Evolutionary conservation across 23 tunicate genomes (phyloP), one percentile per base, ranked within the genome.

Genomic region (Trididemnum miniatum): DNA sequence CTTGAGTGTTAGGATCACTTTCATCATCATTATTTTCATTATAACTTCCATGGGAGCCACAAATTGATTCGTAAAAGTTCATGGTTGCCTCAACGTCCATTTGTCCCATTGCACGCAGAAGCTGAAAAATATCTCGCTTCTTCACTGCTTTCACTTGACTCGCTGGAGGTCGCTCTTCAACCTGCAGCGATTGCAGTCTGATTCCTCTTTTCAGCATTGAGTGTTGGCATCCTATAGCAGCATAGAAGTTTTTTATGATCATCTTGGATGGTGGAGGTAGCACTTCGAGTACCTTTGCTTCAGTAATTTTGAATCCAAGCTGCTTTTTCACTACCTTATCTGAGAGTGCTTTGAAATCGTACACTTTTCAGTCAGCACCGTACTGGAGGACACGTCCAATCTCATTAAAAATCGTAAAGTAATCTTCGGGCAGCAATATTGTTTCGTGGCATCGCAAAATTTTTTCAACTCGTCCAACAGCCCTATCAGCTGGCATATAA

Each of bases 401-500:
- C 32, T 69, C 38, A 32, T 69, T 69, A 34, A 69, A 69, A 69
- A 5, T 32, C 4, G 76, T 32, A n/a, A 69, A 69, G 23, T 31
- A 69, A 9, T 29, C 23, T 29, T 18, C 7, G 5, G 76, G 76
- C 36, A 32, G 5, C 39, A 69, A 69, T 29, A 69, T 69, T 69
- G 76, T 69, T 69, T 69, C 76, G 5, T 69, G 37, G 5, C 38
- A 2, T 69, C 76, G 18, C 23, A n/a, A 69, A 32, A 7, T 31
- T 69, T 69, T 69, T 69, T 69, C 76, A 36, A 69, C 76, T 69
- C 76, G 30, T 32, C 76, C 76, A 69, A 69, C 30, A 5, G 76
- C 76, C 39, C 76, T 4, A 69, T 69, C 76, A 69, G 76, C 38
- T 29, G 76, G 76, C 76, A 69, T 69, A n/a, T 69, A 69, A 2